A percentile compares a stretch with the other conserved stretches of the same genome.
Evolutionary conservation across 2,113 vertebrate species (phyloP).

Genomic region (Phalacrocorax carbo): DNA sequence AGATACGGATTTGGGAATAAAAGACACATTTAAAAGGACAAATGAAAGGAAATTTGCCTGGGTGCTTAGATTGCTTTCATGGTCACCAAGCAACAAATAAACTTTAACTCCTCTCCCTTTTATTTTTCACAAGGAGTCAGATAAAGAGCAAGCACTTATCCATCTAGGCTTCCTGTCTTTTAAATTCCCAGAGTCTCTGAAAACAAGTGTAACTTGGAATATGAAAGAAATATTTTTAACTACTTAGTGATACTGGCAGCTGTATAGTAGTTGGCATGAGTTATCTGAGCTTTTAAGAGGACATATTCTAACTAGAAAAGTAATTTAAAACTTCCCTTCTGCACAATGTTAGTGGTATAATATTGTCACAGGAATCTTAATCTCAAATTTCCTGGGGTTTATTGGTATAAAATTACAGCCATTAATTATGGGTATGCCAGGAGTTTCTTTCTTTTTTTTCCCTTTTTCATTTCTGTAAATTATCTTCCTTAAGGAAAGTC

Average conservation of each 20-base stretch:
- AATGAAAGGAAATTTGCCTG: neutral
- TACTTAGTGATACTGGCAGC: neutral
- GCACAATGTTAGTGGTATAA: neutral
- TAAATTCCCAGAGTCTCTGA: neutral
- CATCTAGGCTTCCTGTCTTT: neutral
- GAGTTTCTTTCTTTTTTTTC: neutral
- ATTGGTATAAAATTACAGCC: neutral
- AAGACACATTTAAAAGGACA: neutral
- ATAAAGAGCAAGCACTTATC: neutral
- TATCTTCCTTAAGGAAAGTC: neutral
- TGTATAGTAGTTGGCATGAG: neutral
- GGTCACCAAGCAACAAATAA: neutral
- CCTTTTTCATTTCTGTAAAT: neutral
- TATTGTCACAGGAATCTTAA: neutral
- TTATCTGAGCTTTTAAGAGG: neutral
- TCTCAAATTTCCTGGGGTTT: neutral
- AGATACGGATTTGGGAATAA: neutral
- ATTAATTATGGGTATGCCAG: neutral
- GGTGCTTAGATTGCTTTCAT: neutral
- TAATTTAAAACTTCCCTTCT: neutral
- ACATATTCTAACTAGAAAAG: neutral
- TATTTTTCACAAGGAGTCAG: neutral
- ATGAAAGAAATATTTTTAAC: neutral
- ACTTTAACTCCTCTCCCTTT: neutral
- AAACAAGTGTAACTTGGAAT: neutral